These are phyloP conservation scores for Pegea sp. DNA, from an alignment of 23 tunicate species.

Conservation along the genomic window DNA sequence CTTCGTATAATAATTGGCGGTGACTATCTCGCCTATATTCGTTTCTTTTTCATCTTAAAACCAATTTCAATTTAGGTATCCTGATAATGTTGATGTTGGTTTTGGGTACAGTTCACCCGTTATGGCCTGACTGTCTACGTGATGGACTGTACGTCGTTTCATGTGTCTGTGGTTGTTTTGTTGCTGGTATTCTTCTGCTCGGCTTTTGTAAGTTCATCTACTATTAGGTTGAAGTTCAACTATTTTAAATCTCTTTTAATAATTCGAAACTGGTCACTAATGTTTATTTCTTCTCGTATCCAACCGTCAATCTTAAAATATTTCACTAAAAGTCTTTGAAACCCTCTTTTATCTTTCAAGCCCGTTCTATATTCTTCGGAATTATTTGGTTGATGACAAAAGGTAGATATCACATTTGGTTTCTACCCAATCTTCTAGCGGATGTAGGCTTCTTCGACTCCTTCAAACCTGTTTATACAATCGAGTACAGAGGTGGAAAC, in stretches of 20 bases:
- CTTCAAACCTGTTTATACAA: conserved; percentile 69
- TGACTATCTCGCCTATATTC: too few relatives aligned
- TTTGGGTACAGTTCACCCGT: conserved; percentile 57
- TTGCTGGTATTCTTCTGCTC: conserved; percentile 35
- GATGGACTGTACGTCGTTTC: conserved; percentile 54
- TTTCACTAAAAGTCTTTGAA: background rate
- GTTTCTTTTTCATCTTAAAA: too few relatives aligned
- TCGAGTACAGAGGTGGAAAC: conserved; percentile 15
- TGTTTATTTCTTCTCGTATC: too few relatives aligned
- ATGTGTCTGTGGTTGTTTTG: conserved; percentile 39
- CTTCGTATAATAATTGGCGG: too few relatives aligned
- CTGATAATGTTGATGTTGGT: conserved; percentile 34
- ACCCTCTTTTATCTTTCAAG: conserved; percentile 15
- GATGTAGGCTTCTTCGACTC: conserved; percentile 94
- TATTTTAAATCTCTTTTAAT: background rate
- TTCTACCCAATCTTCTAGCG: conserved; percentile 71
- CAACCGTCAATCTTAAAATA: too few relatives aligned
- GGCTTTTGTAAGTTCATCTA: conserved; percentile 31
- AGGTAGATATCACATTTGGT: conserved; percentile 87
- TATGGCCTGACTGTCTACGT: conserved; percentile 68
- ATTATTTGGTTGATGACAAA: conserved; percentile 42
- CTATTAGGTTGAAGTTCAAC: background rate
- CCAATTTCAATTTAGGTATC: conserved; percentile 15
- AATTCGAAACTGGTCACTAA: background rate
- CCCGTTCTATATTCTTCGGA: conserved; percentile 38